phyloP scores from a whole-genome alignment of 2,113 vertebrate species.

The Macheiramphus alcinus region DNA sequence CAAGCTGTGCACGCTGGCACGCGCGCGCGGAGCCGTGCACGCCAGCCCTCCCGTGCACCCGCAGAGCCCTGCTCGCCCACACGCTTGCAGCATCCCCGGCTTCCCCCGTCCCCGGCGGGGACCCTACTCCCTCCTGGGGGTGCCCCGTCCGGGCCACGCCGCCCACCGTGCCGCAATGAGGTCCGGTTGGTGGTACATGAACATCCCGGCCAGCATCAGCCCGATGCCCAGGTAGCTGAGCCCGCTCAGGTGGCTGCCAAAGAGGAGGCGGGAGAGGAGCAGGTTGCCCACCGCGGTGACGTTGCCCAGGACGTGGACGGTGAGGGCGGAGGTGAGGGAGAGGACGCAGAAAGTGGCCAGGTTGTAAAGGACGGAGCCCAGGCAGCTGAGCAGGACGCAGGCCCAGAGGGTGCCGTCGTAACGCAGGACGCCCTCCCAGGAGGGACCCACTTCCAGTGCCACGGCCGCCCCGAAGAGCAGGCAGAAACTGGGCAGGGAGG shows the following conservation, averaged over 20 bases:
- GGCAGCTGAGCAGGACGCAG: conserved; percentile 92
- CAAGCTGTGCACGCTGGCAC: too few relatives aligned
- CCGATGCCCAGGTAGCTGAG: conserved; percentile 88
- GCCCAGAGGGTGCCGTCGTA: conserved; percentile 84
- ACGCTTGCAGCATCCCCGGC: too few relatives aligned
- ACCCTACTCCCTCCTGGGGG: conserved; percentile 13
- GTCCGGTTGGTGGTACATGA: conserved; percentile 92
- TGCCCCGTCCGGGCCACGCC: neutral
- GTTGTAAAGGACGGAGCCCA: conserved; percentile 95
- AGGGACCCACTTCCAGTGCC: conserved; percentile 83
- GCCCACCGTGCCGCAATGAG: conserved; percentile 78
- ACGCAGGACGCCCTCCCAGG: conserved; percentile 74
- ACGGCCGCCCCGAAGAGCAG: conserved; percentile 86
- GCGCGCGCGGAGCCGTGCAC: too few relatives aligned
- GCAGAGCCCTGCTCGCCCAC: neutral
- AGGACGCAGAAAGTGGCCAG: conserved; percentile 91
- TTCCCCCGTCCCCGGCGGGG: accelerated
- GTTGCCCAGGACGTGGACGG: conserved; percentile 94
- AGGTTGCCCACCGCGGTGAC: conserved; percentile 92
- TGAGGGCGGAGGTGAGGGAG: conserved; percentile 94
- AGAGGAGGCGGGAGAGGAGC: conserved; percentile 86
- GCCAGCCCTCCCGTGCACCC: accelerated
- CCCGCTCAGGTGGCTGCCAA: conserved; percentile 81
- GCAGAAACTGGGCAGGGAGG: conserved; percentile 93
- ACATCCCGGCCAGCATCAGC: conserved; percentile 87